phyloP scores from a whole-genome alignment of 2,113 vertebrate genomes.

The Semicossyphus pulcher region DNA sequence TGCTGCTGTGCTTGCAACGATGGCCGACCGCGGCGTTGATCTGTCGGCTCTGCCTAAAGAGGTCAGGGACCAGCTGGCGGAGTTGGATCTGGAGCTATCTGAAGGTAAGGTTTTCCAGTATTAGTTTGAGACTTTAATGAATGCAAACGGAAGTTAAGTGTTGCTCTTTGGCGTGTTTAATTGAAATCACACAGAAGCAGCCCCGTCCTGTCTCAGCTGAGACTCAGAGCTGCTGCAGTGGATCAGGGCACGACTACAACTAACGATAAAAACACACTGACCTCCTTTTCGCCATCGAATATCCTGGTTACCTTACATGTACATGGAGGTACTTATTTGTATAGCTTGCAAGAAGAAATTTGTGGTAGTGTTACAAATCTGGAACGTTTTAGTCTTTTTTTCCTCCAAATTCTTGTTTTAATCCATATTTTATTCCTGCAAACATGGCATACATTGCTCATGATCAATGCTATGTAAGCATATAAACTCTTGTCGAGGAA shows the following conservation, averaged over 20 bases:
- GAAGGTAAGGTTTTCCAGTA: slow-evolving; percentile 84
- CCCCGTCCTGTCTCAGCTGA: slow-evolving; percentile 25
- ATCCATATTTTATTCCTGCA: background rate
- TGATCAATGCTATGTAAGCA: slow-evolving; percentile 1
- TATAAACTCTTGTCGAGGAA: slow-evolving; percentile 36
- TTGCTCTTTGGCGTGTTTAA: background rate
- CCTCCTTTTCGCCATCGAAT: slow-evolving; percentile 52
- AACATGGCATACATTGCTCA: slow-evolving; percentile 5
- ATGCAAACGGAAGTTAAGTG: background rate
- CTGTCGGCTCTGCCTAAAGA: slow-evolving; percentile 88
- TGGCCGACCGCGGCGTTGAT: slow-evolving; percentile 89
- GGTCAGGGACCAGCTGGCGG: slow-evolving; percentile 94
- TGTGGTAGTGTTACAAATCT: background rate
- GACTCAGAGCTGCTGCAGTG: slow-evolving; percentile 54
- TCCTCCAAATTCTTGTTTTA: background rate
- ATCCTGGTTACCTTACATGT: background rate
- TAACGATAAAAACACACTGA: slow-evolving; percentile 65
- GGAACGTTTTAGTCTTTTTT: background rate
- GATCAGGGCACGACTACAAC: slow-evolving; percentile 47
- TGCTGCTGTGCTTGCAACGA: slow-evolving; percentile 63
- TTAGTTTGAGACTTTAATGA: background rate
- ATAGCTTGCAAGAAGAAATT: background rate
- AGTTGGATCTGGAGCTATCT: slow-evolving; percentile 97
- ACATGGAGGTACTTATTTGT: background rate
- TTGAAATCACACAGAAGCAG: background rate